phyloP scores from a whole-genome alignment of 2,113 vertebrate genomes.

The Arenaria interpres region DNA sequence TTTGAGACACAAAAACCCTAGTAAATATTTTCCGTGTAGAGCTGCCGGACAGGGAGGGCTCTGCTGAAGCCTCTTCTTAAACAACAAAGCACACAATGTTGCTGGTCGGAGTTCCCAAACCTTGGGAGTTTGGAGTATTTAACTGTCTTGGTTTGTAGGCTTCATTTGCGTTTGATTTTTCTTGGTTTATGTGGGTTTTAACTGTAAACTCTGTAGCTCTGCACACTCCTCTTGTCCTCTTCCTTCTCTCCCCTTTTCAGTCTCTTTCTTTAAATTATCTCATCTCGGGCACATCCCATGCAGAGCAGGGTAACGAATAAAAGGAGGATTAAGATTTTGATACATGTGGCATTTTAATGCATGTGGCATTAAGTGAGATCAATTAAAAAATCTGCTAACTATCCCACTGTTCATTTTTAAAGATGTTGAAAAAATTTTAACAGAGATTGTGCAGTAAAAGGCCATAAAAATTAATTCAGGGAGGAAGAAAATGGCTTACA shows the following conservation, averaged over 20 bases:
- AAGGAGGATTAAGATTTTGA: not conserved
- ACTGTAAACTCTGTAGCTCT: not conserved
- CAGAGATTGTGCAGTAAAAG: not conserved
- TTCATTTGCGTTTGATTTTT: not conserved
- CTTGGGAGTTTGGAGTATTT: not conserved
- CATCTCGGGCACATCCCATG: not conserved
- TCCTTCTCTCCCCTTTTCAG: not conserved
- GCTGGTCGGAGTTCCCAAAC: not conserved
- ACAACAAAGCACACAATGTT: not conserved
- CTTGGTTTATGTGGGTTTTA: not conserved
- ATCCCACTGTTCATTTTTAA: not conserved
- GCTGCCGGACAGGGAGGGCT: not conserved
- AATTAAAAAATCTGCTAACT: not conserved
- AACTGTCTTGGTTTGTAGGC: not conserved
- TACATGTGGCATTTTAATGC: not conserved
- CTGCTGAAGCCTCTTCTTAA: not conserved
- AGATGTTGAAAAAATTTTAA: not conserved
- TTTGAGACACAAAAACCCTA: not conserved
- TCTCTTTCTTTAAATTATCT: not conserved
- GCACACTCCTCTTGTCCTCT: not conserved
- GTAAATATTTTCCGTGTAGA: not conserved
- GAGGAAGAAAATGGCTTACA: not conserved
- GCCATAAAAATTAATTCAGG: not conserved
- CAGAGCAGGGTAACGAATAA: not conserved
- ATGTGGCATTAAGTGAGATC: not conserved